Evolutionary conservation across 2,888 invertebrate genomes (phyloP), one percentile per base, ranked within the genome.

Genomic region (Stenurella melanura): DNA sequence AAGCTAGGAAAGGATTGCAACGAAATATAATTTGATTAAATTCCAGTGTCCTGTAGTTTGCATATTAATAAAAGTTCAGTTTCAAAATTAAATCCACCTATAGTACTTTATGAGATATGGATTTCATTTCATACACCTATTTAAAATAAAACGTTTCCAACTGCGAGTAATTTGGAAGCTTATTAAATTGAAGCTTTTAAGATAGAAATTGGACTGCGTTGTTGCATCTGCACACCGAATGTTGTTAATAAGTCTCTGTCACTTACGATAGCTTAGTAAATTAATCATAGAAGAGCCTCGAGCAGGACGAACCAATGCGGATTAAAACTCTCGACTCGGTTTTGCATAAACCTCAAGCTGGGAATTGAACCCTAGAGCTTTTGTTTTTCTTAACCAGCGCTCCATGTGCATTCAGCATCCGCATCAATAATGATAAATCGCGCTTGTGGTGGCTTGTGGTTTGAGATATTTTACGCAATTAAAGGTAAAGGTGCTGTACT

Each of bases 191-290:
- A 18, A 38, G 69, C 58, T 38, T 57, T 70, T 19, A 58, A 57
- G 69, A 70, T 58, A 12, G n/a, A 38, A 58, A 58, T 58, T 54
- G 69, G 57, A 58, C 12, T 30, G 15, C 15, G 69, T 58, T 38
- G 69, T 38, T 57, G 69, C 69, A 57, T 58, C 54, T 26, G 54
- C 76, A 76, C 78, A 76, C 78, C 79, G 78, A 81, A 79, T 78
- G 78, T 76, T 76, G 78, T 79, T 79, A 79, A 81, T 81, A 79
- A 80, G 78, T 81, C 79, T 72, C 74, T 72, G 79, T 79, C 81
- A 75, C 68, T 79, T 73, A 73, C 78, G 76, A 74, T 75, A 75
- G 76, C 68, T 57, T 74, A 75, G 75, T 75, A 72, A 78, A 81
- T 81, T 81, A 81, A 81, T 81, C 81, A 81, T 72, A 70, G 60